phyloP scores from a whole-genome alignment of 1,140 invertebrate species.

The Euwallacea fornicatus region DNA sequence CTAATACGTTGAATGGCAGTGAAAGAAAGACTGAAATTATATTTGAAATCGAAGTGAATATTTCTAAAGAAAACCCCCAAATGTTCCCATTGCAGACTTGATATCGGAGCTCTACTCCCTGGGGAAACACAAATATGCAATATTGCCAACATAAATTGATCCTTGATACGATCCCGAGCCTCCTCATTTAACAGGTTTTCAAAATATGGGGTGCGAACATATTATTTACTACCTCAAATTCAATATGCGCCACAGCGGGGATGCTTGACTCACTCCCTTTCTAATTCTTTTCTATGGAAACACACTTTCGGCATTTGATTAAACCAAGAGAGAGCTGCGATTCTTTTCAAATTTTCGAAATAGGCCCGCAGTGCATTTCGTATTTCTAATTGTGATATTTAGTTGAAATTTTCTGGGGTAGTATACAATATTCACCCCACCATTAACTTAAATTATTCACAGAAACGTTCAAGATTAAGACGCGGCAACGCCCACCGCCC shows the following conservation, averaged over 20 bases:
- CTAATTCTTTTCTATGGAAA: background rate
- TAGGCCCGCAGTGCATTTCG: too few relatives aligned
- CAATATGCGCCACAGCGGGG: conserved; percentile 2
- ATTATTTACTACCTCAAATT: conserved; percentile 45
- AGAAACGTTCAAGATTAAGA: conserved; percentile 51
- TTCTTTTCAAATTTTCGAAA: too few relatives aligned
- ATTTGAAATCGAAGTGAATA: background rate
- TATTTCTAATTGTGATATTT: too few relatives aligned
- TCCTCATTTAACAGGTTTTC: conserved; percentile 52
- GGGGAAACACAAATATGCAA: conserved; percentile 53
- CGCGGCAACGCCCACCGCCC: conserved; percentile 31
- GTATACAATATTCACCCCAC: too few relatives aligned
- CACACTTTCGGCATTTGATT: too few relatives aligned
- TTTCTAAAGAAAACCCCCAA: conserved; percentile 23
- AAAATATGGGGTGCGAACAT: conserved; percentile 49
- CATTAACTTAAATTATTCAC: conserved; percentile 44
- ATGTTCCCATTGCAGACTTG: conserved; percentile 42
- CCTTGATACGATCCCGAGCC: conserved; percentile 49
- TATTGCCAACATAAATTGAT: conserved; percentile 54
- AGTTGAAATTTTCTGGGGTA: too few relatives aligned
- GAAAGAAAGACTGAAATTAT: background rate
- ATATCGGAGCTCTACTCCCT: conserved; percentile 45
- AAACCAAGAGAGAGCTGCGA: too few relatives aligned
- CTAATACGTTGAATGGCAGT: too few relatives aligned
- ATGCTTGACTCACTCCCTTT: background rate